These are phyloP conservation scores for Coptodon bakossiorum DNA, from an alignment of 2,113 vertebrate genomes.

Conservation along the genomic window DNA sequence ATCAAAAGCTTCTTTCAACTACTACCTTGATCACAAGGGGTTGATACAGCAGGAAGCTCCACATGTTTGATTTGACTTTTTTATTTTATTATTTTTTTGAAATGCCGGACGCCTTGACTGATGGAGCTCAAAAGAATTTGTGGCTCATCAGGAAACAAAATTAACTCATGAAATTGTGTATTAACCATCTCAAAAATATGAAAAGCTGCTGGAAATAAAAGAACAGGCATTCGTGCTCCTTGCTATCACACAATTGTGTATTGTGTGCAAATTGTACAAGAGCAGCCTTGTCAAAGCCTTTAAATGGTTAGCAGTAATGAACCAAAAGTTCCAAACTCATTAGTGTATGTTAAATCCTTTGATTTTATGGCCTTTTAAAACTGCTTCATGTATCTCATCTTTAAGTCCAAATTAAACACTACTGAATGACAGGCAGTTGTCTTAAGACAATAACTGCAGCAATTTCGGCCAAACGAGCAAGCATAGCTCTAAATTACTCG, in stretches of 20 bases:
- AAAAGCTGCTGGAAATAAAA: not conserved
- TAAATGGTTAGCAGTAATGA: not conserved
- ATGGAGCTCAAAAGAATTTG: not conserved
- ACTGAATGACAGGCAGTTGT: not conserved
- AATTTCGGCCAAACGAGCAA: not conserved
- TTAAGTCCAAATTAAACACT: not conserved
- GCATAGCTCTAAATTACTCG: slow-evolving; percentile 1
- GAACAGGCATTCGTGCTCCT: not conserved
- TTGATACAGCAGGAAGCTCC: not conserved
- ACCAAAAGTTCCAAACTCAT: not conserved
- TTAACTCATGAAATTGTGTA: not conserved
- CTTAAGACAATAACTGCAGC: not conserved
- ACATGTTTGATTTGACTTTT: not conserved
- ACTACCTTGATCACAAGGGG: not conserved
- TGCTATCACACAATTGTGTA: not conserved
- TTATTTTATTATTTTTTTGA: not conserved
- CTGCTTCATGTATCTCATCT: not conserved
- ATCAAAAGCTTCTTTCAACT: not conserved
- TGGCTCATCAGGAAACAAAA: not conserved
- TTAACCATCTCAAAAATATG: not conserved
- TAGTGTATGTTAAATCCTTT: not conserved
- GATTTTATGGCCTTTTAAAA: not conserved
- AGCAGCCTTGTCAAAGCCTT: not conserved
- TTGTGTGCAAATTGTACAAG: not conserved
- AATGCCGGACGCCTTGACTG: not conserved